Conservation (phyloP, 1,140 invertebrate genomes). For the Plectus sambesii region DNA sequence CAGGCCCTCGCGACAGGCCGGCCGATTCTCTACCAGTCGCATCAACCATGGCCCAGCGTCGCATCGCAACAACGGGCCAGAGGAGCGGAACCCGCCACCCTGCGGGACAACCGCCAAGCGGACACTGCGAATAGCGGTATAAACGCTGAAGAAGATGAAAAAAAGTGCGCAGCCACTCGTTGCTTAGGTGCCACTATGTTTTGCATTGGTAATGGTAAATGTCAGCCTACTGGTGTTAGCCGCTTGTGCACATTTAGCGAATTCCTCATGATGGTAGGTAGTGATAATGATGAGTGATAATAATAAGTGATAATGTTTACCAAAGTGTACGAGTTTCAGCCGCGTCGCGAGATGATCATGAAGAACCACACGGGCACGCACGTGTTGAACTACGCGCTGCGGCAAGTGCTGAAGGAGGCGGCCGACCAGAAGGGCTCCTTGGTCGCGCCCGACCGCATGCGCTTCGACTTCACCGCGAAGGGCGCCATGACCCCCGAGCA, state of each 20-base stretch:
- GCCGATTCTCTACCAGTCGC: too few relatives aligned
- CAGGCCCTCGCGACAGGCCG: too few relatives aligned
- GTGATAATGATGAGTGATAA: too few relatives aligned
- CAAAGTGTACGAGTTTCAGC: conserved; percentile 40
- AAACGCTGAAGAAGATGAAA: too few relatives aligned
- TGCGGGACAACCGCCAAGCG: too few relatives aligned
- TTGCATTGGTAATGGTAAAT: conserved; percentile 1
- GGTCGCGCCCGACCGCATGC: conserved; percentile 86
- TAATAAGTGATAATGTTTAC: conserved; percentile 1
- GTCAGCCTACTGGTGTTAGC: too few relatives aligned
- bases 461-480: conserved; percentile 96
- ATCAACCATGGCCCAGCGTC: too few relatives aligned
- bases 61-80: too few relatives aligned
- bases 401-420: conserved; percentile 73
- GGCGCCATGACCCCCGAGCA: conserved; percentile 67
- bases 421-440: conserved; percentile 93
- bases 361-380: conserved; percentile 99
- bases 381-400: conserved; percentile 82
- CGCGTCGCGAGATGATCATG: conserved; percentile 76
- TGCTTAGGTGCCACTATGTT: neutral
- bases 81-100: too few relatives aligned
- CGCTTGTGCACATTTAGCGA: neutral
- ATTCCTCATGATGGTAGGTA: neutral
- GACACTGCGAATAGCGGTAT: too few relatives aligned
- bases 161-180: too few relatives aligned